Evolutionary conservation across 2,888 invertebrate species (phyloP).

Genomic region (Athalia circularis): DNA sequence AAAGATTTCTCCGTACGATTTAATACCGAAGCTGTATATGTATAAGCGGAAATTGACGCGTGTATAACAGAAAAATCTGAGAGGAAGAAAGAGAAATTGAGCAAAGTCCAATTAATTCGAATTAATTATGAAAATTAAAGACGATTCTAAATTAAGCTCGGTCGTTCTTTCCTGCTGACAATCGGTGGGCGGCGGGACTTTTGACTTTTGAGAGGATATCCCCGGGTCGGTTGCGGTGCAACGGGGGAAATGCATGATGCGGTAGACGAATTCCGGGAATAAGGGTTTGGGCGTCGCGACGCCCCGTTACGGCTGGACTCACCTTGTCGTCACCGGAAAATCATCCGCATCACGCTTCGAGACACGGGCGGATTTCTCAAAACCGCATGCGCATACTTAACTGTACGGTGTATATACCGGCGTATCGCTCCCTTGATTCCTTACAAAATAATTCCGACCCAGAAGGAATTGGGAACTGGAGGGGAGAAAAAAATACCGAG

Average conservation of each 20-base stretch:
- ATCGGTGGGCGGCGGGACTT: too few species aligned
- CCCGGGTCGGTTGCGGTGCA: neutral
- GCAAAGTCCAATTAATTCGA: neutral
- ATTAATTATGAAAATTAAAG: too few species aligned
- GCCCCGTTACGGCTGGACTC: conserved; percentile 29
- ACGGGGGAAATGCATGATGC: neutral
- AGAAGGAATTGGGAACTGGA: neutral
- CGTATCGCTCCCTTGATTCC: too few species aligned
- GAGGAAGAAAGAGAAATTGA: neutral
- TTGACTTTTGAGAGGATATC: neutral
- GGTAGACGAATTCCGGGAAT: conserved; percentile 18
- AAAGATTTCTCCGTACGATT: too few species aligned
- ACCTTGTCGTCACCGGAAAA: conserved; percentile 39
- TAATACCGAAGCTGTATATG: neutral
- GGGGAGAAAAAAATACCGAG: neutral
- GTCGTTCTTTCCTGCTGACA: too few species aligned
- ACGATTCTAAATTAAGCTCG: too few species aligned
- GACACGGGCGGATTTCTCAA: too few species aligned
- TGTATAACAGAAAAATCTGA: too few species aligned
- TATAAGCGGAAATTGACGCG: too few species aligned
- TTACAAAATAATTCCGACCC: neutral
- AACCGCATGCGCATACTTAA: too few species aligned
- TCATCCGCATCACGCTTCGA: neutral
- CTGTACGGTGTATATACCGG: too few species aligned
- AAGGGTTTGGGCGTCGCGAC: conserved; percentile 34